Percentiles rank a stretch among this genome's conserved stretches.
Evolutionary conservation across 2,797 vertebrate species (phyloP).

Genomic region (Xerus rutilus): DNA sequence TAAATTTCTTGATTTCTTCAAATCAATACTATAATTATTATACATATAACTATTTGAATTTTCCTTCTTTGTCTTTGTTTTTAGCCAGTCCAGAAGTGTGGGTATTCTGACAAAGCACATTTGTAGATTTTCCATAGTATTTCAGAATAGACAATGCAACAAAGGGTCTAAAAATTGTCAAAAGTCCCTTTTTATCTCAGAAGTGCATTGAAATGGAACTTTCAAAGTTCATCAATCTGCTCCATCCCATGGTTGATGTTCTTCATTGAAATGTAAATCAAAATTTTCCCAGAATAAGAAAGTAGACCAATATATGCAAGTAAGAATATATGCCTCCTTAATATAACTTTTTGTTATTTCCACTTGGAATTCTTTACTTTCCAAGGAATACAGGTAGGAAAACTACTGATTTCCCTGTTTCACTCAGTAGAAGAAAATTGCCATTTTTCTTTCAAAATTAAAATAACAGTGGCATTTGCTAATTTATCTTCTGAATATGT

Average conservation of each 20-base stretch:
- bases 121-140: conserved; percentile 24
- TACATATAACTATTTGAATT: background rate
- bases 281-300: conserved; percentile 14
- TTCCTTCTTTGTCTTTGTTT: background rate
- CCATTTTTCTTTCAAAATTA: conserved; percentile 61
- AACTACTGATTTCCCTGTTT: conserved; percentile 10
- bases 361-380: conserved; percentile 20
- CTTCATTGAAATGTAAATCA: conserved; percentile 64
- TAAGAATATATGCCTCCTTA: conserved; percentile 12
- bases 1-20: conserved; percentile 44
- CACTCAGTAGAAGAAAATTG: background rate
- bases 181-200: conserved; percentile 28
- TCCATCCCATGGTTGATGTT: background rate
- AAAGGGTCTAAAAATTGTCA: background rate
- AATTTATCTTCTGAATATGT: conserved; percentile 61
- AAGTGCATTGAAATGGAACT: background rate
- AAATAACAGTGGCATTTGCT: conserved; percentile 13
- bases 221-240: conserved; percentile 48
- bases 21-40: background rate
- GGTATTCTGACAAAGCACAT: background rate
- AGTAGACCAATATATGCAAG: background rate
- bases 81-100: background rate
- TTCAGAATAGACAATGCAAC: conserved; percentile 4
- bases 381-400: conserved; percentile 27
- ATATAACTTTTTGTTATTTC: conserved; percentile 56